Base-by-base conservation (phyloP, 2,888 invertebrate species). In the Apotomis betuletana region DNA sequence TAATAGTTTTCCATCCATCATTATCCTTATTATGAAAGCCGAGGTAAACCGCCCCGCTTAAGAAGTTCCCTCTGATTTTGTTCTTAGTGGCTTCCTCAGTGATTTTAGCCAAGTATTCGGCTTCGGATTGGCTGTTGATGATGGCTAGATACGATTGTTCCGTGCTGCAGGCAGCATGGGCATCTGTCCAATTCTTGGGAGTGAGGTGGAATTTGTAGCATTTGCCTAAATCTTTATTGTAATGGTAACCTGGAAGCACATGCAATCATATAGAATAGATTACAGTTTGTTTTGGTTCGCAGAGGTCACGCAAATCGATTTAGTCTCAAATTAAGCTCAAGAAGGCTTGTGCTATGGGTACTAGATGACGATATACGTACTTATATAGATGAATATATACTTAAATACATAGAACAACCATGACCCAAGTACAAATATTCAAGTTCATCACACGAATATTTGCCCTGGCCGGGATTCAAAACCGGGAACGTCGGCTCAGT, bases 151-250 rank as follows among this genome's bases (percentile, higher is more conserved):
- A 85, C 0, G 88, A 88, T 63, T 85, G 84, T 70, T 91, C 91
- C 0, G 83, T 81, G 36, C 78, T 79, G 75, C 92, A 92, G 3
- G 81, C 76, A 0, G 79, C 77, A 46, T 83, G 82, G 0, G 91
- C 91, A 0, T 89, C 87, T 0, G 80, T 79, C 91, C 91, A 92
- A 58, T 80, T 87, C 74, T 76, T 78, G 0, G 89, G 88, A 0
- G 75, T 77, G 15, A 84, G 70, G 70, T 91, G 90, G 70, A 90
- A 85, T 73, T 90, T 91, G 79, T 90, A 91, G 76, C 90, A 91
- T 75, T 81, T 83, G 3, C 85, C 85, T 3, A 80, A 65, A 0
- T 67, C 70, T 6, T 78, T 77, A 58, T 83, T 81, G 75, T 79
- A 88, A 60, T 75, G 73, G 75, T 91, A 91, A 70, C 79, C 90